Percentiles rank a stretch among this genome's conserved stretches.
Conservation (phyloP, 2,888 invertebrate species). For the Zhuqinia jingwanae region DNA sequence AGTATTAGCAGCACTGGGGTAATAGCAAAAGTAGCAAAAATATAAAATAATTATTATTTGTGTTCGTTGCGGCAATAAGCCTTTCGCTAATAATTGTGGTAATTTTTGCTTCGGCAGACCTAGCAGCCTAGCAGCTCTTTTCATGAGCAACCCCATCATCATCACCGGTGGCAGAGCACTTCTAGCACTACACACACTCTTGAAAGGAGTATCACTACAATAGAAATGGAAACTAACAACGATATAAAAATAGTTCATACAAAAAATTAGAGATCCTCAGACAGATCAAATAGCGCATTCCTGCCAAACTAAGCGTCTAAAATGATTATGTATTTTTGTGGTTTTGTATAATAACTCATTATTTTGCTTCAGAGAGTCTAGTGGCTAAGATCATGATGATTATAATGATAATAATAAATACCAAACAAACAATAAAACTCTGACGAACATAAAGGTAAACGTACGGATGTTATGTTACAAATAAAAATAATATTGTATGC, state of each 20-base stretch:
- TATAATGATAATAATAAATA: no score
- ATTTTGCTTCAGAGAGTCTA: slow-evolving; percentile 2
- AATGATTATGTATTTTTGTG: slow-evolving; percentile 22
- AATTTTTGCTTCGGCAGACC: background rate
- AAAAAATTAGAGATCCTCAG: background rate
- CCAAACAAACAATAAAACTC: no score
- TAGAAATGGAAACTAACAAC: background rate
- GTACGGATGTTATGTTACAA: no score
- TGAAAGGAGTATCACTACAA: background rate
- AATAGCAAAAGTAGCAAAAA: background rate
- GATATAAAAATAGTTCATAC: background rate
- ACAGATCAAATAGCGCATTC: slow-evolving; percentile 8
- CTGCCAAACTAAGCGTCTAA: slow-evolving; percentile 17
- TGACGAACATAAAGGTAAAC: no score
- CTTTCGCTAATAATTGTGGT: background rate
- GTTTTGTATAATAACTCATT: background rate
- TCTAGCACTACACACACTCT: background rate
- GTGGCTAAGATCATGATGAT: no score
- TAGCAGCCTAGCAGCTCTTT: slow-evolving; percentile 27
- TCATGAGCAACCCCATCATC: slow-evolving; percentile 22
- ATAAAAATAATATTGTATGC: no score
- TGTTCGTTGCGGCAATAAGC: background rate
- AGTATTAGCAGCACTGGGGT: slow-evolving; percentile 10
- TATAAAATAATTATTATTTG: slow-evolving; percentile 48
- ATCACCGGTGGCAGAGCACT: background rate